phyloP scores from a whole-genome alignment of 2,888 invertebrate species.

The Drosophila suboccidentalis region DNA sequence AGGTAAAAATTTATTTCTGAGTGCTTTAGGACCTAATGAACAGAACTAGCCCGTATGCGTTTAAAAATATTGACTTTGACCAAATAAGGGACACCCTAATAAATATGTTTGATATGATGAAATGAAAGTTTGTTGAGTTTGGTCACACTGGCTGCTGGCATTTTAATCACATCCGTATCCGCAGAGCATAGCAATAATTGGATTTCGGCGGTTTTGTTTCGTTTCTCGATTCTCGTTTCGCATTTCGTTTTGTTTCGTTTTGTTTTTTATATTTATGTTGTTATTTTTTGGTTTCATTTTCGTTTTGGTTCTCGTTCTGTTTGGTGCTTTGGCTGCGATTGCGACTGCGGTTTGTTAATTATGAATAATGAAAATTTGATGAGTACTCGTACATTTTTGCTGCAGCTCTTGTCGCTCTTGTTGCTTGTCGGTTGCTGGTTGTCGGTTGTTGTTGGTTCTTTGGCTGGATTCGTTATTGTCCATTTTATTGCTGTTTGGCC shows the following conservation, averaged over 20 bases:
- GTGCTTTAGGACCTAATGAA: too few relatives aligned
- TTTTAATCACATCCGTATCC: slow-evolving; percentile 46
- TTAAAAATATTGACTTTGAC: too few relatives aligned
- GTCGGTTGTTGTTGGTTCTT: slow-evolving; percentile 18
- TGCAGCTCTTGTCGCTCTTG: slow-evolving; percentile 47
- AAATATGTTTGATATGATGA: too few relatives aligned
- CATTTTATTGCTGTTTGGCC: slow-evolving; percentile 44
- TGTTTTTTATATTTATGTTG: slow-evolving; percentile 17
- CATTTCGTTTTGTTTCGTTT: slow-evolving; percentile 15
- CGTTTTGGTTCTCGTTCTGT: slow-evolving; percentile 8
- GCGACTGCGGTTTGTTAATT: slow-evolving; percentile 75
- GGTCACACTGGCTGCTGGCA: slow-evolving; percentile 50
- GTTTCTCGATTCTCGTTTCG: slow-evolving; percentile 3
- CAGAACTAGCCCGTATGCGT: too few relatives aligned
- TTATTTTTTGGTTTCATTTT: slow-evolving; percentile 6
- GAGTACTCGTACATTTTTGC: slow-evolving; percentile 55
- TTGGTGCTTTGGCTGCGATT: slow-evolving; percentile 48
- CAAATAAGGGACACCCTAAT: too few relatives aligned
- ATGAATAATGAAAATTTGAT: slow-evolving; percentile 77
- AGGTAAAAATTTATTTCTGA: too few relatives aligned
- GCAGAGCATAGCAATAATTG: slow-evolving; percentile 56
- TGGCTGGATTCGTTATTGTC: slow-evolving; percentile 36
- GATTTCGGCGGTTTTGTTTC: slow-evolving; percentile 55
- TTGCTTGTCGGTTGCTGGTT: slow-evolving; percentile 13
- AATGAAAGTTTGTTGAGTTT: slow-evolving; percentile 10